phyloP scores from a whole-genome alignment of 2,888 invertebrate species.

The Boloria selene region DNA sequence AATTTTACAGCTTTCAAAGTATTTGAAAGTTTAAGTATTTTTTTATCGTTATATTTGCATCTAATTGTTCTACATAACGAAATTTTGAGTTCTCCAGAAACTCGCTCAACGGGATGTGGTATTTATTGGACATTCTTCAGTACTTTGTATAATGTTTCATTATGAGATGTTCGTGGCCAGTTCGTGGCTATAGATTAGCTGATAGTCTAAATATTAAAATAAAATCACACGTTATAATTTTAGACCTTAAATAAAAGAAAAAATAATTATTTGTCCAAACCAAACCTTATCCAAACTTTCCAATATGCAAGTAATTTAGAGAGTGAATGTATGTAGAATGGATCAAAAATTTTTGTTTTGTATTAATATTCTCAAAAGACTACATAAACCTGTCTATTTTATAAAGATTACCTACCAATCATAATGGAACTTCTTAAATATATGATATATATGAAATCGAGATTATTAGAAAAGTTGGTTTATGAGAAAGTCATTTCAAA shows the following conservation, averaged over 20 bases:
- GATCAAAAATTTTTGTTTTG: too few species aligned
- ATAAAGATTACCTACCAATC: background rate
- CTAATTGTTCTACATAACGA: slow-evolving; percentile 28
- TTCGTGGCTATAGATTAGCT: background rate
- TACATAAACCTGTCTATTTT: too few species aligned
- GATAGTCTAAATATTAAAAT: background rate
- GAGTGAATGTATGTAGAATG: too few species aligned
- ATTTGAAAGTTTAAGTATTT: slow-evolving; percentile 28
- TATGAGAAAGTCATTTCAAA: background rate
- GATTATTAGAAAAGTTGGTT: background rate
- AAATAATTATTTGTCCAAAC: too few species aligned
- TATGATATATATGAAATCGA: background rate
- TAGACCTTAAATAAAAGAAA: too few species aligned
- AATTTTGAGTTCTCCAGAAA: slow-evolving; percentile 31
- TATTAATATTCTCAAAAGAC: too few species aligned
- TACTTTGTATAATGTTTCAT: background rate
- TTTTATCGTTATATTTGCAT: slow-evolving; percentile 27
- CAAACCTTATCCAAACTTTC: too few species aligned
- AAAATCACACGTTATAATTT: background rate
- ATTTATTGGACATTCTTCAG: background rate
- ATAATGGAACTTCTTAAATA: background rate
- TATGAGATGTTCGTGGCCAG: background rate
- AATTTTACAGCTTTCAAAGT: slow-evolving; percentile 23
- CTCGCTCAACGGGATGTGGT: slow-evolving; percentile 17
- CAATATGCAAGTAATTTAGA: too few species aligned